Conservation (phyloP, 64 coral and sea anemone species). For the Actinia equina region DNA sequence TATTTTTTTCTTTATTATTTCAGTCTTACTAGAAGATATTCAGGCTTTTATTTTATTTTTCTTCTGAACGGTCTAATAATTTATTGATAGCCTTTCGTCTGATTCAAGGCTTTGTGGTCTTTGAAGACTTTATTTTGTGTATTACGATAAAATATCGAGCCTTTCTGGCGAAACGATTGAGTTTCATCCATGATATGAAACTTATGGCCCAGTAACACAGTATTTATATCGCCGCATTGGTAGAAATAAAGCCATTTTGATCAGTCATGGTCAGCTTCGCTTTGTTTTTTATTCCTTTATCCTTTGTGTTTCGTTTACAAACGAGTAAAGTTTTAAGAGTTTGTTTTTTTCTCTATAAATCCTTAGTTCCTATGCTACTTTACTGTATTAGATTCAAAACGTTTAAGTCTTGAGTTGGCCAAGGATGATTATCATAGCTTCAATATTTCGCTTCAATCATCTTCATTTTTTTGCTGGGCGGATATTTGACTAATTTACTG, state of each 20-base stretch:
- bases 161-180: neutral
- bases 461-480: neutral
- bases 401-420: neutral
- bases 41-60: neutral
- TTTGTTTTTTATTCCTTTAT: neutral
- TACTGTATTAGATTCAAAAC: neutral
- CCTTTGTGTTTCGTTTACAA: neutral
- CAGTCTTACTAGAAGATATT: neutral
- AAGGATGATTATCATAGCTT: neutral
- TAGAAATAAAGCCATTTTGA: neutral
- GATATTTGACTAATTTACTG: neutral
- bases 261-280: neutral
- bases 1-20: neutral
- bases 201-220: neutral
- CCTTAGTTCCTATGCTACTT: neutral
- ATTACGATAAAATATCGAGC: constrained; percentile 2
- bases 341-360: neutral
- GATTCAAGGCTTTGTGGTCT: constrained; percentile 2
- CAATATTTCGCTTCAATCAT: too few species aligned
- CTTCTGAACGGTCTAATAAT: neutral
- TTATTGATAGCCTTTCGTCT: constrained; percentile 28
- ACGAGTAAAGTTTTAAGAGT: neutral
- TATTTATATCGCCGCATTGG: neutral
- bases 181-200: neutral
- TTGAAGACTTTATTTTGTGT: constrained; percentile 13